Evolutionary conservation across 2,797 vertebrate genomes (phyloP).

Genomic region (Ficedula albicollis): DNA sequence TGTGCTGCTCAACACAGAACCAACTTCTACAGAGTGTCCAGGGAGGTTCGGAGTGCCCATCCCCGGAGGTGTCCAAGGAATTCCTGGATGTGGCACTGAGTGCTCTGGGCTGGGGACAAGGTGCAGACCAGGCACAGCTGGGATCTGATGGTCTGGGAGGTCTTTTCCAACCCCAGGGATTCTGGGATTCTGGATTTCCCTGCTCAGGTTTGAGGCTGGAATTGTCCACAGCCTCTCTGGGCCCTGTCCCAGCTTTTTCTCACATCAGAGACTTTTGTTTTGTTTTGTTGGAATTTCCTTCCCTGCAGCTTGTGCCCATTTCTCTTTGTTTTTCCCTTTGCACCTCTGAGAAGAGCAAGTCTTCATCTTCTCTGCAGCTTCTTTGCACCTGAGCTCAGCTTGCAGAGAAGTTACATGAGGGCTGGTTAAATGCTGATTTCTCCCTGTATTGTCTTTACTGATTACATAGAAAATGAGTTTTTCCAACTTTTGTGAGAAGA

Average conservation of each 20-base stretch:
- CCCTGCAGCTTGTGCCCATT: not conserved
- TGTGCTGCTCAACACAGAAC: not conserved
- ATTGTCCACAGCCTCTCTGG: not conserved
- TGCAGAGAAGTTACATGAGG: not conserved
- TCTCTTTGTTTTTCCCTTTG: not conserved
- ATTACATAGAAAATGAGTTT: not conserved
- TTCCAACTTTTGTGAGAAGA: not conserved
- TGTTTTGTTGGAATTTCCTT: not conserved
- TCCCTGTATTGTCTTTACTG: not conserved
- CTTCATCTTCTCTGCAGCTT: not conserved
- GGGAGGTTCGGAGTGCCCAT: not conserved
- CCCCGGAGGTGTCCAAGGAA: not conserved
- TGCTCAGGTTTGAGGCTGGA: not conserved
- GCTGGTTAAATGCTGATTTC: not conserved
- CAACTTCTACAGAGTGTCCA: not conserved
- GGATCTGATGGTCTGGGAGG: not conserved
- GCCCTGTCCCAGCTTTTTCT: not conserved
- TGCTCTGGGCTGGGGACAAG: not conserved
- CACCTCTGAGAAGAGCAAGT: not conserved
- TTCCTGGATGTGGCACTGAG: not conserved
- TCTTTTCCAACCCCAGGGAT: not conserved
- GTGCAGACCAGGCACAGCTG: fast-evolving
- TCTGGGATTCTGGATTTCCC: not conserved
- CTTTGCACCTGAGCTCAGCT: not conserved
- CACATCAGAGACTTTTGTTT: fast-evolving